phyloP scores from a whole-genome alignment of 1,140 invertebrate species.

The Ericerus pela region DNA sequence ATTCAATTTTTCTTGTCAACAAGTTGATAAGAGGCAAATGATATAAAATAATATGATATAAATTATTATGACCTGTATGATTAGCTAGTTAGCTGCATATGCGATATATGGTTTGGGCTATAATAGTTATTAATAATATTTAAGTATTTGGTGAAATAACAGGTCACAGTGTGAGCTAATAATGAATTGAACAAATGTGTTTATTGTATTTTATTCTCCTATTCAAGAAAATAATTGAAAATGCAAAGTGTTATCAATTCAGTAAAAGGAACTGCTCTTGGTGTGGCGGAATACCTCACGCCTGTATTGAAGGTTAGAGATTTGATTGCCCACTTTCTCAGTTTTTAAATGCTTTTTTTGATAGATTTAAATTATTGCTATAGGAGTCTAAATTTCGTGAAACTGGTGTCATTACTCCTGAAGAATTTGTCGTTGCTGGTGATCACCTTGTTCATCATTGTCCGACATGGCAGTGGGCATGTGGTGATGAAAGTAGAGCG shows the following conservation, averaged over 20 bases:
- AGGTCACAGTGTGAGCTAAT: too few species aligned
- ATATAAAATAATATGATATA: too few species aligned
- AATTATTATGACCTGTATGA: too few species aligned
- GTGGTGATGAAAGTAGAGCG: constrained; percentile 69
- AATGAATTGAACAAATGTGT: too few species aligned
- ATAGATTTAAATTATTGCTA: neutral
- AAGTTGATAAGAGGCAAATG: too few species aligned
- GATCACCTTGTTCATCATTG: constrained; percentile 98
- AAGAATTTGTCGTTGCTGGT: constrained; percentile 92
- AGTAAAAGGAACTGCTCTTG: constrained; percentile 85
- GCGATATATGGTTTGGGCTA: too few species aligned
- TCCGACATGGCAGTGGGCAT: constrained; percentile 97
- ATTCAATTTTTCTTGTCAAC: too few species aligned
- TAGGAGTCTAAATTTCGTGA: constrained; percentile 97
- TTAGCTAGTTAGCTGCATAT: too few species aligned
- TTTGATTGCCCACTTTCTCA: neutral
- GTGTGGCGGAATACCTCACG: constrained; percentile 89
- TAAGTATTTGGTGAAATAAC: too few species aligned
- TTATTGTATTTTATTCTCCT: too few species aligned
- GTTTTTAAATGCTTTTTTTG: neutral
- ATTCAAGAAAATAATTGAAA: neutral
- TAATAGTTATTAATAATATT: too few species aligned
- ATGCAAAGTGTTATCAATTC: constrained; percentile 95
- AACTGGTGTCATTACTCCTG: constrained; percentile 92
- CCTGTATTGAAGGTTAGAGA: constrained; percentile 75